A percentile compares a stretch with the other conserved stretches of the same genome.
Evolutionary conservation across 2,888 invertebrate genomes (phyloP).

Genomic region (Cheilosia urbana): DNA sequence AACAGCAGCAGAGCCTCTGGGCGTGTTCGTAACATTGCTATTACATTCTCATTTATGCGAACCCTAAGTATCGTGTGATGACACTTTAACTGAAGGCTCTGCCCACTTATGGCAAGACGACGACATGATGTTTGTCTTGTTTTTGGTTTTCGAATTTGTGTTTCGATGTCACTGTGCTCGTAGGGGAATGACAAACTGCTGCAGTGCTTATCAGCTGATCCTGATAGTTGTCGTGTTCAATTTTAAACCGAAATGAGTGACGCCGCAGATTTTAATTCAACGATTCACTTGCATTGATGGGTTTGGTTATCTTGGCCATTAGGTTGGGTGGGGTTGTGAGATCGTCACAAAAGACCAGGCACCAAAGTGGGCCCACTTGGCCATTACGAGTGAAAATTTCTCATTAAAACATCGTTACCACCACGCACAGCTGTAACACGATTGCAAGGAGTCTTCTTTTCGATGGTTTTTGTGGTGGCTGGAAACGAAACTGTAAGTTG

Average conservation of each 20-base stretch:
- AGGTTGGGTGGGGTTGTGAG: too few species aligned
- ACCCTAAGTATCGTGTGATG: conserved; percentile 64
- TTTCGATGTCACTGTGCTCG: conserved; percentile 8
- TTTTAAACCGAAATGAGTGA: too few species aligned
- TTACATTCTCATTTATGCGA: conserved; percentile 67
- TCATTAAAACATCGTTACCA: conserved; percentile 49
- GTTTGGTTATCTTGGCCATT: neutral
- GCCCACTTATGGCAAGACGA: conserved; percentile 50
- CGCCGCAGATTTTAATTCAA: too few species aligned
- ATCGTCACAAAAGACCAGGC: too few species aligned
- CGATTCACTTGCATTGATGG: too few species aligned
- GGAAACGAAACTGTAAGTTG: neutral
- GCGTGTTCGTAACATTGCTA: conserved; percentile 60
- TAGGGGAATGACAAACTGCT: conserved; percentile 1
- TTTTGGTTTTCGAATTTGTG: neutral
- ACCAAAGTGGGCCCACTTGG: too few species aligned
- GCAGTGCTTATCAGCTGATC: too few species aligned
- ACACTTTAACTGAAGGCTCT: conserved; percentile 66
- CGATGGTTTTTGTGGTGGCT: neutral
- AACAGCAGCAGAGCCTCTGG: conserved; percentile 35
- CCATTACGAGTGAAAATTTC: conserved; percentile 17
- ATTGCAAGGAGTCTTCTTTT: conserved; percentile 3
- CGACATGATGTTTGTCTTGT: conserved; percentile 39
- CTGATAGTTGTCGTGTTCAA: too few species aligned
- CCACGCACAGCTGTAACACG: conserved; percentile 9